These are phyloP conservation scores for Parnassius apollo DNA, from an alignment of 2,888 invertebrate species.

Conservation along the genomic window DNA sequence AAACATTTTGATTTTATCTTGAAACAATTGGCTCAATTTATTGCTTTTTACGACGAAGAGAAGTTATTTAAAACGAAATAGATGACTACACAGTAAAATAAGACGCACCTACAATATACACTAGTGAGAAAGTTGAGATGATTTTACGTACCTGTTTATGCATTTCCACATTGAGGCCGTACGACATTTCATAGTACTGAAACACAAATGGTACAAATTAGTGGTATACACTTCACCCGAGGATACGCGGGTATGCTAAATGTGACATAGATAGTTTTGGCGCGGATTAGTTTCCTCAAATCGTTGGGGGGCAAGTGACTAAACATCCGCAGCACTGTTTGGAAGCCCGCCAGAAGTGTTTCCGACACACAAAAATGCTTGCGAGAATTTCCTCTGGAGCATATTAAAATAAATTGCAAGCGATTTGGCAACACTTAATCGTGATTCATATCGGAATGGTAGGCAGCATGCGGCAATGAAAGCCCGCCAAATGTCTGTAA, in stretches of 20 bases:
- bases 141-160: conserved; percentile 93
- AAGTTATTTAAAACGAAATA: background rate
- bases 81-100: background rate
- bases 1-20: background rate
- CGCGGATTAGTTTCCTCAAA: conserved; percentile 75
- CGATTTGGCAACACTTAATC: conserved; percentile 81
- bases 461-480: conserved; percentile 68
- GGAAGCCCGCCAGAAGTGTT: conserved; percentile 75
- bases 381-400: conserved; percentile 75
- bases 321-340: conserved; percentile 76
- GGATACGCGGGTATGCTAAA: conserved; percentile 34
- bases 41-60: background rate
- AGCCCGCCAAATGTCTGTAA: conserved; percentile 68
- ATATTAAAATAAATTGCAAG: conserved; percentile 80
- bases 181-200: conserved; percentile 99
- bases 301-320: conserved; percentile 74
- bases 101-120: background rate
- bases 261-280: conserved; percentile 70
- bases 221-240: conserved; percentile 45
- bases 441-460: conserved; percentile 76
- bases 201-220: conserved; percentile 79
- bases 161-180: conserved; percentile 98
- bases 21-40: background rate
- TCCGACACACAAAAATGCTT: conserved; percentile 79
- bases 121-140: conserved; percentile 8